Evolutionary conservation across 2,888 invertebrate species (phyloP).

Genomic region (Teleiodes luculella): DNA sequence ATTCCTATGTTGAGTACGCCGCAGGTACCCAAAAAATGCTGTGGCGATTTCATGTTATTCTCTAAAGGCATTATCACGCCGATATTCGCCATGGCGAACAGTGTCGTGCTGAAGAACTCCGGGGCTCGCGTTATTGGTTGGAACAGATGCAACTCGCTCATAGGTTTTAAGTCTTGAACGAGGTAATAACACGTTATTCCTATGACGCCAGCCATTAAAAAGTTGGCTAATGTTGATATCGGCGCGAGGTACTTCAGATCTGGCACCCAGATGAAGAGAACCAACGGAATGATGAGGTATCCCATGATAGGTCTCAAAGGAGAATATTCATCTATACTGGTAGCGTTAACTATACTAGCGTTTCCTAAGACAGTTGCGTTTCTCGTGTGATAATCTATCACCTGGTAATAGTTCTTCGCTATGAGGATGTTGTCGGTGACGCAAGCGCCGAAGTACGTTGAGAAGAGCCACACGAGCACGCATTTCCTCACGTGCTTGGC

Average conservation of each 20-base stretch:
- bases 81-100: background rate
- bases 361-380: background rate
- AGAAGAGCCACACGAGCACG: conserved; percentile 17
- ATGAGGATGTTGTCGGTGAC: conserved; percentile 18
- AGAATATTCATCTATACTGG: background rate
- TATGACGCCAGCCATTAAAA: conserved; percentile 86
- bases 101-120: background rate
- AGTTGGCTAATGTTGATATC: conserved; percentile 90
- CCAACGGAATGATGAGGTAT: background rate
- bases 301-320: background rate
- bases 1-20: conserved; percentile 91
- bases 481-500: conserved; percentile 12
- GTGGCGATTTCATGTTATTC: conserved; percentile 89
- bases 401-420: conserved; percentile 20
- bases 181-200: conserved; percentile 89
- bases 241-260: conserved; percentile 86
- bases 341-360: background rate
- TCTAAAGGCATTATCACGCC: conserved; percentile 86
- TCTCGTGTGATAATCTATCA: conserved; percentile 7
- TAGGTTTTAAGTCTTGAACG: conserved; percentile 67
- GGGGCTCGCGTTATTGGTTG: background rate
- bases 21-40: conserved; percentile 83
- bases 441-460: conserved; percentile 20
- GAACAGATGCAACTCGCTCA: background rate
- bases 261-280: conserved; percentile 17